A percentile compares a stretch with the other conserved stretches of the same genome.
Conservation (phyloP, 1,140 invertebrate genomes). For the Steinernema khuongi region DNA sequence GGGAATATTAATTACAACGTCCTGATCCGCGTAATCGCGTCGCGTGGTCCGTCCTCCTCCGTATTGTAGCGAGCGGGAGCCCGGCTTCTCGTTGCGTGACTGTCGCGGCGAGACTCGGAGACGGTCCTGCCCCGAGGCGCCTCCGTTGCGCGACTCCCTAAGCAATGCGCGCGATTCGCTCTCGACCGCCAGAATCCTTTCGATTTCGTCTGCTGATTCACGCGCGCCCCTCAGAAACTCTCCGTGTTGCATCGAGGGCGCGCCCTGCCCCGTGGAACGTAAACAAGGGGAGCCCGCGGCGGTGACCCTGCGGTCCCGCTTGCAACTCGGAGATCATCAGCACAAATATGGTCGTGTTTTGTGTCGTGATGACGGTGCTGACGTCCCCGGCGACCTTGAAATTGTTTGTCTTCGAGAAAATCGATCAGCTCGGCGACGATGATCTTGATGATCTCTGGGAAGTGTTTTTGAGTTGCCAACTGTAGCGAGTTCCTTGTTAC, state of each 20-base stretch:
- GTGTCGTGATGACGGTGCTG: neutral
- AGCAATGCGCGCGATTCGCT: neutral
- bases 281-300: neutral
- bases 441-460: neutral
- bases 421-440: neutral
- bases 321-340: too few relatives aligned
- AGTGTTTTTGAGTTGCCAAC: neutral
- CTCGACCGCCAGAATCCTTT: too few relatives aligned
- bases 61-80: neutral
- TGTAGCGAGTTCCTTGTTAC: neutral
- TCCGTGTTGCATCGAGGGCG: too few relatives aligned
- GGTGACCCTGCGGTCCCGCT: neutral
- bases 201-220: too few relatives aligned
- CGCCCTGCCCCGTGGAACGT: too few relatives aligned
- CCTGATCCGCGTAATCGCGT: neutral
- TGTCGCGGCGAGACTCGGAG: neutral
- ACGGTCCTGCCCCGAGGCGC: neutral
- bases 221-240: too few relatives aligned
- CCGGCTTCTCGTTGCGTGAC: neutral
- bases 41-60: neutral
- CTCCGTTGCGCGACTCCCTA: neutral
- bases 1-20: neutral
- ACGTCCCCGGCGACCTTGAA: conserved; percentile 1
- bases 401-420: conserved; percentile 2
- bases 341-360: neutral